A percentile compares a stretch with the other conserved stretches of the same genome.
phyloP scores from a whole-genome alignment of 1,140 invertebrate genomes.

The Atta colombica region DNA sequence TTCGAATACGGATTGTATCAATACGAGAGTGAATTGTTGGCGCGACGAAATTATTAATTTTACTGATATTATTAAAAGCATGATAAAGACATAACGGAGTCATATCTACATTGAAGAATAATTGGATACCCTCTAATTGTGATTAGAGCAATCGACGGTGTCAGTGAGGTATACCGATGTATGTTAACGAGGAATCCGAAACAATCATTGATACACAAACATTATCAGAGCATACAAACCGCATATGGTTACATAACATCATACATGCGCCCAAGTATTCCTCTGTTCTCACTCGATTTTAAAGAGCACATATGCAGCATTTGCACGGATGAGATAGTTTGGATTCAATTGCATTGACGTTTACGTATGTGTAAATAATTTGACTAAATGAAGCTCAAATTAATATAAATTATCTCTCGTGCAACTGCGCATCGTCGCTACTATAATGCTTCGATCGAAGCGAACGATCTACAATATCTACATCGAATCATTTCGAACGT shows the following conservation, averaged over 20 bases:
- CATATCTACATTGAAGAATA: background rate
- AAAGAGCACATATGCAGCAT: background rate
- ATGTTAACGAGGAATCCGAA: slow-evolving; percentile 24
- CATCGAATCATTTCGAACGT: background rate
- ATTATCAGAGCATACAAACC: background rate
- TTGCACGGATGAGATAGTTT: background rate
- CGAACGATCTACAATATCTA: background rate
- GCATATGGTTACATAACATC: slow-evolving; percentile 14
- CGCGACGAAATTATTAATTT: slow-evolving; percentile 5
- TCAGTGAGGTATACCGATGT: background rate
- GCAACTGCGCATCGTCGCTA: background rate
- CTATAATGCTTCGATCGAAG: background rate
- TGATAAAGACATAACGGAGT: background rate
- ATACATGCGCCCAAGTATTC: background rate
- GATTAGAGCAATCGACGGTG: background rate
- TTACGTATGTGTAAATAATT: background rate
- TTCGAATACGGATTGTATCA: background rate
- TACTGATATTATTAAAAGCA: background rate
- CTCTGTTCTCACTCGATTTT: slow-evolving; percentile 10
- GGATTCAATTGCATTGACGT: background rate
- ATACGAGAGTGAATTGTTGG: background rate
- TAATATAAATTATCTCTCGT: background rate
- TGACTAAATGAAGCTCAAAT: background rate
- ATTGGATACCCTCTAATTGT: slow-evolving; percentile 3
- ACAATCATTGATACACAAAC: slow-evolving; percentile 30